Conservation (phyloP, 2,797 vertebrate species). For the Amblyopsis hoosieri region DNA sequence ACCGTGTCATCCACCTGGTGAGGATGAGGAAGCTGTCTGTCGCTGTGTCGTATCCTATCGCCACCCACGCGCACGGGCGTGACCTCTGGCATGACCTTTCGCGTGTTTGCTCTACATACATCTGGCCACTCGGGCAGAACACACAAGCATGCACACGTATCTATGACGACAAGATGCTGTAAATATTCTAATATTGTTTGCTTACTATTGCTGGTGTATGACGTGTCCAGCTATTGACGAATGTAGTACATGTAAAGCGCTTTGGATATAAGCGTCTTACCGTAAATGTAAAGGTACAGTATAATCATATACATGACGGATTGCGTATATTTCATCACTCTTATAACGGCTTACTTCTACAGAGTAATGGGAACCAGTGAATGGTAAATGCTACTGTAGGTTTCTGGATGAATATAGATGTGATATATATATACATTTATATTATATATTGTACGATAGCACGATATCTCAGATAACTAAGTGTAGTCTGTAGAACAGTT, state of each 20-base stretch:
- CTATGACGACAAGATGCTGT: too few species aligned
- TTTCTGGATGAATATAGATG: too few species aligned
- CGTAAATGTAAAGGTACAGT: too few species aligned
- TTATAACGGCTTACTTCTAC: background rate
- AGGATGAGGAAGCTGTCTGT: slow-evolving; percentile 35
- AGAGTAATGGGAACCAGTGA: slow-evolving; percentile 3
- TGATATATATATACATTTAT: too few species aligned
- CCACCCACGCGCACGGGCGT: slow-evolving; percentile 9
- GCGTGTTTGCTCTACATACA: slow-evolving; percentile 6
- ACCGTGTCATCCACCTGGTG: background rate
- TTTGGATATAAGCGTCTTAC: slow-evolving; percentile 26
- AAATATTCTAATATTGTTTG: too few species aligned
- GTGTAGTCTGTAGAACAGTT: background rate
- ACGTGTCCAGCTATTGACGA: too few species aligned
- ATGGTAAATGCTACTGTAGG: too few species aligned
- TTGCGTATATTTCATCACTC: background rate
- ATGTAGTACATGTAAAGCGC: background rate
- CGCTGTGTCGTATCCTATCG: slow-evolving; percentile 25
- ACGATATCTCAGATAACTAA: background rate
- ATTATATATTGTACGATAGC: too few species aligned
- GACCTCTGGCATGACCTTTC: slow-evolving; percentile 6
- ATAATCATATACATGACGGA: background rate
- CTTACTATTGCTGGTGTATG: too few species aligned
- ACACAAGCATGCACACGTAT: too few species aligned
- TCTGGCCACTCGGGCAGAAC: slow-evolving; percentile 42